Evolutionary conservation across 2,888 invertebrate genomes (phyloP), one percentile per base, ranked within the genome.

Genomic region (Fissipunctia ypsillon): DNA sequence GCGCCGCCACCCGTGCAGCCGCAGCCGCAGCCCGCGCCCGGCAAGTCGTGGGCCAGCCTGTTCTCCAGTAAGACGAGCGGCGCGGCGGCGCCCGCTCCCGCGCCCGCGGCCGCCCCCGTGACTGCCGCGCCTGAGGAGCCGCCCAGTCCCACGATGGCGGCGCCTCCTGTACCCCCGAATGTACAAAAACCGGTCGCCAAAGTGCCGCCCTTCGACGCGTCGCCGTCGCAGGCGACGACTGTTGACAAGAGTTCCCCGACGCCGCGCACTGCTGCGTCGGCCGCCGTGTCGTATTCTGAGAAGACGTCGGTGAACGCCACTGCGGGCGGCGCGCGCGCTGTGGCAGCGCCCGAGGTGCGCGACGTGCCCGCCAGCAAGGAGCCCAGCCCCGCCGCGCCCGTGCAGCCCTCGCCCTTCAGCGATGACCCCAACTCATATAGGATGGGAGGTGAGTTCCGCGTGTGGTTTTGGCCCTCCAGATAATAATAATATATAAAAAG

Each of bases 391-490:
- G 90, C 95, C 2, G 84, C 93, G 68, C 95, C 96, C 0, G 91
- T 93, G 63, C 94, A 91, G 76, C 93, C 95, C 0, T 96, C 96
- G 48, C 97, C 97, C 25, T 96, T 95, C 87, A 96, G 96, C 82
- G 96, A 97, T 86, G 97, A 98, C 93, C 98, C 98, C 4, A 97
- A 97, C 87, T 97, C 97, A 0, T 97, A 97, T 87, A 96, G 97
- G 88, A 97, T 97, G 97, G 98, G 97, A 93, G 97, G 98, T 98
- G 93, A 96, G 94, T 54, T 66, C 25, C 31, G 65, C 28, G 22
- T 3, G 9, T 28, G 5, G 14, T 35, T 22, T 22, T 41, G 7
- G 3, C 35, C 25, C 6, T 14, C n/a, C n/a, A 66, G 25, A 43
- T n/a, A n/a, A n/a, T n/a, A n/a, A n/a, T n/a, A n/a, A n/a, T 28